Evolutionary conservation across 2,113 vertebrate genomes (phyloP), one percentile per base, ranked within the genome.

Genomic region (Pycnonotus jocosus): DNA sequence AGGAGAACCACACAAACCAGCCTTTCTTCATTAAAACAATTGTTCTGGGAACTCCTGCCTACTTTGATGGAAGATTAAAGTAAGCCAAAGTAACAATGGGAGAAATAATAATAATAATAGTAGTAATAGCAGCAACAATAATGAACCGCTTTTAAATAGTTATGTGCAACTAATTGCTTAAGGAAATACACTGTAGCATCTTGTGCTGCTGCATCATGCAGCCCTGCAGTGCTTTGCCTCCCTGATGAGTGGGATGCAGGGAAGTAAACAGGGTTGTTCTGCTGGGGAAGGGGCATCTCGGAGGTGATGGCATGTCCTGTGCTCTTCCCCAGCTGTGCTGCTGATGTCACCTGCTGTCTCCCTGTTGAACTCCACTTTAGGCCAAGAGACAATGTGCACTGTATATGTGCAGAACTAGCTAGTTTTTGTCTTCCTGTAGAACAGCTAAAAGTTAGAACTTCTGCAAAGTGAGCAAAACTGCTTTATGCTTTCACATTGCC

Each of bases 1-100:
- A 99, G 96, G 99, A 99, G 94, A 99, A 98, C 97, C 99, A 99
- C 81, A 98, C 98, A 90, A 99, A 99, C 97, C 99, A 99, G 98
- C 99, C 99, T 19, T 99, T 99, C 98, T 99, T 99, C 97, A 99
- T 99, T 95, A 99, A 99, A 98, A 99, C 99, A 5, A 99, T 99
- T 50, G 99, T 99, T 86, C 97, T 99, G 40, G 99, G 99, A 94
- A 99, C 99, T 38, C 99, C 99, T 10, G 99, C 99, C 0, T 99
- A 99, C 97, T 99, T 99, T 28, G 99, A 99, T 51, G 99, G 99
- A 62, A 99, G 99, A 94, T 97, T 99, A 85, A 99, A 99, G 99
- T 99, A 95, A 99, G 99, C 97, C 66, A 68, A 64, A 19, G 31
- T 44, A 73, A 8, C 33, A 30, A 6, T 12, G 42, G 33, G 47